A percentile compares a stretch with the other conserved stretches of the same genome.
phyloP scores from a whole-genome alignment of 2,113 vertebrate genomes.

The Daboia siamensis region DNA sequence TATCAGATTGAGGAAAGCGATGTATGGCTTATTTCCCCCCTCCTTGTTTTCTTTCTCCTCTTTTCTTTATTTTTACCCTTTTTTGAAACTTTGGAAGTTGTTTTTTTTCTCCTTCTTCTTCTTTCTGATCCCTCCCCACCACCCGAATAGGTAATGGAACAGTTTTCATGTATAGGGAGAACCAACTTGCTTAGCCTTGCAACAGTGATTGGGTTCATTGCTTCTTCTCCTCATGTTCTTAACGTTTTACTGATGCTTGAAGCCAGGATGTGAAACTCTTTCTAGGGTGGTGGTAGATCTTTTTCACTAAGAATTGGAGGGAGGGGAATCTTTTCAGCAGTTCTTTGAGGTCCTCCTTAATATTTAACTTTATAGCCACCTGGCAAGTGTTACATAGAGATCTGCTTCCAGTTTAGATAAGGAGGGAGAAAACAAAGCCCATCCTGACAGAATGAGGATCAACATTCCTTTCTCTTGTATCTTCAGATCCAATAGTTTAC shows the following conservation, averaged over 20 bases:
- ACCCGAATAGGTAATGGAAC: conserved; percentile 76
- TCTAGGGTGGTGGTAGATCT: conserved; percentile 68
- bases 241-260: conserved; percentile 79
- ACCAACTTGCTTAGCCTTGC: conserved; percentile 77
- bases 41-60: conserved; percentile 32
- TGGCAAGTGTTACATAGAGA: conserved; percentile 63
- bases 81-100: conserved; percentile 71
- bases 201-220: conserved; percentile 79
- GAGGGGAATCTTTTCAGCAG: conserved; percentile 62
- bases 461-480: conserved; percentile 50
- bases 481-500: not conserved
- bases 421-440: conserved; percentile 51
- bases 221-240: conserved; percentile 72
- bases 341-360: conserved; percentile 62
- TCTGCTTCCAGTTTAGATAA: conserved; percentile 67
- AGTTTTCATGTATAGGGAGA: conserved; percentile 88
- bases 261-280: conserved; percentile 76
- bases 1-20: conserved; percentile 85
- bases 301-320: conserved; percentile 62
- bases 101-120: conserved; percentile 64
- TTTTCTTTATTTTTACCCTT: conserved; percentile 34
- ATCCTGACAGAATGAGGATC: conserved; percentile 39
- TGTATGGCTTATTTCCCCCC: conserved; percentile 67
- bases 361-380: conserved; percentile 66
- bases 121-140: conserved; percentile 55